Evolutionary conservation across 2,888 invertebrate genomes (phyloP), one percentile per base, ranked within the genome.

Genomic region (Eucera pruinosa): DNA sequence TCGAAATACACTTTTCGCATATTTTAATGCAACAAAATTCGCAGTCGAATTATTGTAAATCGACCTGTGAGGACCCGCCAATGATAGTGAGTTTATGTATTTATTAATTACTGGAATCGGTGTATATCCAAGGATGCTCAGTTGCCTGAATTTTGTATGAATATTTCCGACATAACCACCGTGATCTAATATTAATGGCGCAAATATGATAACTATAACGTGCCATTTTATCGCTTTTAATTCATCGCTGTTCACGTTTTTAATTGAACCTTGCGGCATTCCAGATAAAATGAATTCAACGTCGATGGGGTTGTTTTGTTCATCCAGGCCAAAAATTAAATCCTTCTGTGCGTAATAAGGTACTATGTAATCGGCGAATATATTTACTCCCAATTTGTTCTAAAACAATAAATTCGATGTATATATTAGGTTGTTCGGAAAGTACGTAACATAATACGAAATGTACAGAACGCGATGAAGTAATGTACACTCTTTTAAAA

Each of bases 281-380:
- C 79, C 2, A 2, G 87, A 78, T 45, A 89, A 65, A 30, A 86
- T 70, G 18, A 83, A 67, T 33, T 88, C 79, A 25, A 86, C 68
- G 33, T 90, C 78, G 23, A 95, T 89, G 41, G 94, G 92, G 2
- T 91, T 92, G 13, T 94, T 94, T 36, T 90, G 85, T 39, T 88
- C 89, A 87, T 95, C 93, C 85, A 95, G 93, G 82, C 95, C 95
- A 66, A 95, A 87, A 20, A 96, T 92, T 33, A 96, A 88, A 91
- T 96, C 95, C 88, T 95, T 94, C 90, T 94, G 93, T 81, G 94
- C 93, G 88, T 94, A 95, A 86, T 97, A 96, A 9, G 96, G 95
- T 78, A 97, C 88, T 77, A 96, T 91, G 9, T 48, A 48, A 68
- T 54, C 43, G 6, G 13, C 0, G 2, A 20, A 18, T 50, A 72